phyloP scores from a whole-genome alignment of 2,113 vertebrate genomes.

The Brachyistius frenatus region DNA sequence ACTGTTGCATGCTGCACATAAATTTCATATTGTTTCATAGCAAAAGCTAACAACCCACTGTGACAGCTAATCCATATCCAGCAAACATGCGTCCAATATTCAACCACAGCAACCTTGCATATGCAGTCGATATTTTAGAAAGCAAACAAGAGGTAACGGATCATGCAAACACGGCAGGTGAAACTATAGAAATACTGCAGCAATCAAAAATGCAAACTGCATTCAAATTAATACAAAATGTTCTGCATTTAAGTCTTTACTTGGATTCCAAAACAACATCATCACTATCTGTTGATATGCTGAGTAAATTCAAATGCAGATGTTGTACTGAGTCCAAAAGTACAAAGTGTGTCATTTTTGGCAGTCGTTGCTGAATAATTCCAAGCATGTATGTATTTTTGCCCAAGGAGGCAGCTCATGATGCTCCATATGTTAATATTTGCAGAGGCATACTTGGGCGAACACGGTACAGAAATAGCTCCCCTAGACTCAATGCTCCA shows the following conservation, averaged over 20 bases:
- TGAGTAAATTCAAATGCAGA: conserved; percentile 50
- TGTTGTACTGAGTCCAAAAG: neutral
- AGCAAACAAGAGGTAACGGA: neutral
- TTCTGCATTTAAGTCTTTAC: neutral
- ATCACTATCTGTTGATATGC: neutral
- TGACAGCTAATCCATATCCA: conserved; percentile 52
- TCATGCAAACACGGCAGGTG: neutral
- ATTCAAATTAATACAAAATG: neutral
- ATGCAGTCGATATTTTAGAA: neutral
- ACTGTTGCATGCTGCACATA: neutral
- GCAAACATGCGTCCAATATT: conserved; percentile 28
- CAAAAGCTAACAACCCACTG: conserved; percentile 11
- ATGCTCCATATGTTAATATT: conserved; percentile 65
- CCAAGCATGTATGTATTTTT: conserved; percentile 42
- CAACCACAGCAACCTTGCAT: conserved; percentile 5
- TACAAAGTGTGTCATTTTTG: conserved; percentile 27
- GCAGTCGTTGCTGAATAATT: conserved; percentile 45
- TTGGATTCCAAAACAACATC: neutral
- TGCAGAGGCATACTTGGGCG: conserved; percentile 54
- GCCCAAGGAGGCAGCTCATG: conserved; percentile 23
- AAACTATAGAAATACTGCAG: neutral
- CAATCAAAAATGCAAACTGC: neutral
- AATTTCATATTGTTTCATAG: conserved; percentile 13
- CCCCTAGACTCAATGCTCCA: conserved; percentile 44
- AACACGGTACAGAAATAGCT: conserved; percentile 66